Percentiles rank a stretch among this genome's conserved stretches.
Evolutionary conservation across 1,140 invertebrate genomes (phyloP).

Genomic region (Drosophila leontia): DNA sequence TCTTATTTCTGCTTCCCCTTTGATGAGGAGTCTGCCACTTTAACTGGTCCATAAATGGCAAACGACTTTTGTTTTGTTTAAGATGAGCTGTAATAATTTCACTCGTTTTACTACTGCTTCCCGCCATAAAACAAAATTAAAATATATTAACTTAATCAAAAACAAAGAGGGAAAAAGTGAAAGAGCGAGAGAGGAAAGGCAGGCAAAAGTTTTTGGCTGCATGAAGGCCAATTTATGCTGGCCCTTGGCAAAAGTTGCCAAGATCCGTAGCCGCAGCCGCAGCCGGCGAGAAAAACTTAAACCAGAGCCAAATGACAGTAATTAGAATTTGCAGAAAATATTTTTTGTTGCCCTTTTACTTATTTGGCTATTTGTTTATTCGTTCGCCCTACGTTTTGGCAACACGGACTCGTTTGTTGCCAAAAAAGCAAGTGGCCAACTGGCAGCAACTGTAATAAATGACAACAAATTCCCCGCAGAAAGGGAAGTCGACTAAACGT

Average conservation of each 20-base stretch:
- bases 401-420: constrained; percentile 44
- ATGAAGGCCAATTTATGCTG: constrained; percentile 49
- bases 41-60: constrained; percentile 32
- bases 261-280: constrained; percentile 19
- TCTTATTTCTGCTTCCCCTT: not conserved
- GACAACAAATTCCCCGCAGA: constrained; percentile 71
- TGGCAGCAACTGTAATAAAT: constrained; percentile 71
- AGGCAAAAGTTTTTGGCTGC: constrained; percentile 42
- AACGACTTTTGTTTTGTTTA: constrained; percentile 46
- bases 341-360: constrained; percentile 21
- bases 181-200: not conserved
- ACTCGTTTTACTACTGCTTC: constrained; percentile 38
- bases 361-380: constrained; percentile 38
- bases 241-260: constrained; percentile 45
- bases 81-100: constrained; percentile 48
- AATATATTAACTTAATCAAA: constrained; percentile 57
- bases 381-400: constrained; percentile 34
- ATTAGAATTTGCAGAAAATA: constrained; percentile 71
- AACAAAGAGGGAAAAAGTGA: not conserved
- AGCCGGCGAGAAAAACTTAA: constrained; percentile 45
- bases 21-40: constrained; percentile 8
- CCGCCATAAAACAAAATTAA: constrained; percentile 50
- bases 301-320: constrained; percentile 75
- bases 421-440: constrained; percentile 70
- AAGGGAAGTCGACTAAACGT: constrained; percentile 45